A percentile compares a stretch with the other conserved stretches of the same genome.
Conservation (phyloP, 2,797 vertebrate species). For the Esox masquinongy region DNA sequence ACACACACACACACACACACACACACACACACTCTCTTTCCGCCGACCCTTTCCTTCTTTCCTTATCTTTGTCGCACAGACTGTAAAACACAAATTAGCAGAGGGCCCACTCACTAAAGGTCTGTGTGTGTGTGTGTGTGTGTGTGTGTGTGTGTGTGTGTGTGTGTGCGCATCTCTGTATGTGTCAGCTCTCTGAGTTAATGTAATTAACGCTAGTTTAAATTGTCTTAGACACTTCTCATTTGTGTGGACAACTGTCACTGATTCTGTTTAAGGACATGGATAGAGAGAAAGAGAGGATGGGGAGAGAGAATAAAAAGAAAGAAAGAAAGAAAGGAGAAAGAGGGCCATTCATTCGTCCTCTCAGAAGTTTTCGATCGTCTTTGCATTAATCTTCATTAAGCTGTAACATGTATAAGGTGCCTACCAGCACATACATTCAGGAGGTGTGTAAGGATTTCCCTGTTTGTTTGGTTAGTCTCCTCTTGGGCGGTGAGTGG, state of each 20-base stretch:
- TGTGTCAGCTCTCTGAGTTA: background rate
- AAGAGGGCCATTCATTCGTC: background rate
- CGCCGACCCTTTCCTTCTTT: background rate
- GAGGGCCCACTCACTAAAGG: slow-evolving; percentile 53
- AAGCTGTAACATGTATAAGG: too few relatives aligned
- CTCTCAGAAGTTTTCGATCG: too few relatives aligned
- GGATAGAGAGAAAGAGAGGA: background rate
- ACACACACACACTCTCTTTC: background rate
- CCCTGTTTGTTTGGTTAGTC: too few relatives aligned
- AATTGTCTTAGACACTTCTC: too few relatives aligned
- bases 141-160: slow-evolving; percentile 20
- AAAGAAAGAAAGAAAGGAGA: background rate
- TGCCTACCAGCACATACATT: too few relatives aligned
- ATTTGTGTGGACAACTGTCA: too few relatives aligned
- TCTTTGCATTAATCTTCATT: too few relatives aligned
- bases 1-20: background rate
- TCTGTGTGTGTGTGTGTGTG: slow-evolving; percentile 27
- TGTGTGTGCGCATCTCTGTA: background rate
- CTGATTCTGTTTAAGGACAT: too few relatives aligned
- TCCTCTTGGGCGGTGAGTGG: too few relatives aligned
- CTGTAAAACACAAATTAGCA: slow-evolving; percentile 73
- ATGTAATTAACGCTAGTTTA: background rate
- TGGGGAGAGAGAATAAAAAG: background rate
- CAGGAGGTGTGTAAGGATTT: too few relatives aligned
- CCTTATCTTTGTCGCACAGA: slow-evolving; percentile 67